A percentile compares a stretch with the other conserved stretches of the same genome.
Conservation (phyloP, 2,113 vertebrate species). For the Cranoglanis bouderius region DNA sequence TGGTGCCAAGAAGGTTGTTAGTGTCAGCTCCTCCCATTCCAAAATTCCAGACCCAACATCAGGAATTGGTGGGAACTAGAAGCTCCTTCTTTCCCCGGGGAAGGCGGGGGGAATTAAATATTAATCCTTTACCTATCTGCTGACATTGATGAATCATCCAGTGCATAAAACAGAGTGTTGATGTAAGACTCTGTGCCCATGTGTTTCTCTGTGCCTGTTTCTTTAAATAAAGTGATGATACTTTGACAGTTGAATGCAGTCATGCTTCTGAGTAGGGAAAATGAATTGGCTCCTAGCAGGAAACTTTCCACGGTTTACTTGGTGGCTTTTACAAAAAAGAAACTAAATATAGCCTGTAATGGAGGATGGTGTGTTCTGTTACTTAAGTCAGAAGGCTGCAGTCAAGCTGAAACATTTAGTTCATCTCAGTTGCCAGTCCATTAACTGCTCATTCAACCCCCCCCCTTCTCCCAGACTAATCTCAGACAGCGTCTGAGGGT, state of each 20-base stretch:
- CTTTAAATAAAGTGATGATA: slow-evolving; percentile 3
- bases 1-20: slow-evolving; percentile 53
- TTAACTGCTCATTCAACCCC: slow-evolving; percentile 37
- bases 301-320: not conserved
- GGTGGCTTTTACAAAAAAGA: not conserved
- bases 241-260: not conserved
- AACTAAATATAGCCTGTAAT: slow-evolving; percentile 54
- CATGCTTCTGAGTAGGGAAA: not conserved
- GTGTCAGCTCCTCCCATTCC: slow-evolving; percentile 50
- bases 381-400: slow-evolving; percentile 42
- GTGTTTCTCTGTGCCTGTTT: not conserved
- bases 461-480: not conserved
- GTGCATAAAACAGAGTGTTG: not conserved
- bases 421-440: slow-evolving; percentile 30
- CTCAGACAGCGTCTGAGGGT: slow-evolving; percentile 7
- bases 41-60: slow-evolving; percentile 37
- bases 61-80: slow-evolving; percentile 59
- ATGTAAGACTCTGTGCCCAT: slow-evolving; percentile 13
- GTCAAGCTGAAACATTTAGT: slow-evolving; percentile 51
- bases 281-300: not conserved
- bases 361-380: slow-evolving; percentile 40
- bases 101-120: slow-evolving; percentile 62
- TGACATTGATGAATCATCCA: slow-evolving; percentile 58
- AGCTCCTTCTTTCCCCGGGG: slow-evolving; percentile 37
- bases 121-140: slow-evolving; percentile 61